Evolutionary conservation across 2,113 vertebrate species (phyloP).

Genomic region (Cyrtonyx montezumae): DNA sequence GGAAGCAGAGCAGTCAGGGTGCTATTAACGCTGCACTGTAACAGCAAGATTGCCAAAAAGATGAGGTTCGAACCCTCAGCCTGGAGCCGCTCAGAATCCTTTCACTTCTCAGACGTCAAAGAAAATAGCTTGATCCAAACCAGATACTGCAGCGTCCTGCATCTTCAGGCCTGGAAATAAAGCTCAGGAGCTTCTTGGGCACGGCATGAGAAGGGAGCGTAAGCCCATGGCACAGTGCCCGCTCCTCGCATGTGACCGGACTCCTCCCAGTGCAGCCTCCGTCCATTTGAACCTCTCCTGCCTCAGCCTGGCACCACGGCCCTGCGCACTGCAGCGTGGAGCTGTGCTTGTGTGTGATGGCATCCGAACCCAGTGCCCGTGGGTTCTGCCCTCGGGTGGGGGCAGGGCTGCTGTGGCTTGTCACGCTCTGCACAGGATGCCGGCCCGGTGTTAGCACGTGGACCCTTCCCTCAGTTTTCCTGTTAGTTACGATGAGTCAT

Average conservation of each 20-base stretch:
- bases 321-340: accelerated
- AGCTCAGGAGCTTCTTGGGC: background rate
- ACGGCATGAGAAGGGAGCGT: background rate
- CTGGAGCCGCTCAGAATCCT: background rate
- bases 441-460: accelerated
- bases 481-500: background rate
- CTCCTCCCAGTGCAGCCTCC: background rate
- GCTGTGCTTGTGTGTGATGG: too few relatives aligned
- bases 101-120: background rate
- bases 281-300: accelerated
- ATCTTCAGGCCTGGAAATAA: background rate
- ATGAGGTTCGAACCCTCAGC: background rate
- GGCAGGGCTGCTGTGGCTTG: accelerated
- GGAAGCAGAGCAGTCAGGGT: background rate
- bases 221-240: accelerated
- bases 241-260: background rate
- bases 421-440: background rate
- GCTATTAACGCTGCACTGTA: accelerated
- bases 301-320: accelerated
- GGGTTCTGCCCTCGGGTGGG: background rate
- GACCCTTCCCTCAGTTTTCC: background rate
- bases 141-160: background rate
- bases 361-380: background rate
- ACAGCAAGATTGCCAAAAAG: background rate
- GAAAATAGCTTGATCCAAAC: background rate